Evolutionary conservation across 2,888 invertebrate species (phyloP).

Genomic region (Emmelina monodactyla): DNA sequence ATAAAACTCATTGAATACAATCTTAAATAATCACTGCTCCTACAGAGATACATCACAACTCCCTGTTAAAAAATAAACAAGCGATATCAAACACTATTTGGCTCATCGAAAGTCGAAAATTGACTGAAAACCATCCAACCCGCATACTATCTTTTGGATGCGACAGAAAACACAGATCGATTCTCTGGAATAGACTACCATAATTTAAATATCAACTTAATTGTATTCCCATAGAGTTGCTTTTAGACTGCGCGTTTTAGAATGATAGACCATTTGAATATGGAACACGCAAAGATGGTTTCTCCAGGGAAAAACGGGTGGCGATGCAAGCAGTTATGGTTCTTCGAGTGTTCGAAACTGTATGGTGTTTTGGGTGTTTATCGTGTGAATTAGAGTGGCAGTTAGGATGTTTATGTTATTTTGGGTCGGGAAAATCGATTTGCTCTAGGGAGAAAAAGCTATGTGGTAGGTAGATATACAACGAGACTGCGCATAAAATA

Average conservation of each 20-base stretch:
- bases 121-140: too few relatives aligned
- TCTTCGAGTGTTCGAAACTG: constrained; percentile 15
- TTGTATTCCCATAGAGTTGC: constrained; percentile 7
- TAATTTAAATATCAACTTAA: constrained; percentile 20
- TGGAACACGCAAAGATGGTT: constrained; percentile 57
- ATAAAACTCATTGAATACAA: constrained; percentile 27
- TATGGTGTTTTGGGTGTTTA: too few relatives aligned
- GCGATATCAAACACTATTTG: too few relatives aligned
- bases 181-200: constrained; percentile 39
- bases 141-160: constrained; percentile 24
- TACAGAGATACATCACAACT: constrained; percentile 45
- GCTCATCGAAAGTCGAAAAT: too few relatives aligned
- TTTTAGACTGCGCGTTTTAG: constrained; percentile 17
- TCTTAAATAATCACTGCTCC: constrained; percentile 40
- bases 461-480: neutral
- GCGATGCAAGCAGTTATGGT: constrained; percentile 24
- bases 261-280: constrained; percentile 57
- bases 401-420: constrained; percentile 20
- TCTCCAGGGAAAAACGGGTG: constrained; percentile 57
- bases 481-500: too few relatives aligned
- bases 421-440: constrained; percentile 42
- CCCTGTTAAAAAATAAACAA: too few relatives aligned
- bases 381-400: too few relatives aligned
- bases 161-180: constrained; percentile 44
- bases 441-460: constrained; percentile 41